These are phyloP conservation scores for Sebastes dallii DNA, from an alignment of 2,797 vertebrate species.

Conservation along the genomic window DNA sequence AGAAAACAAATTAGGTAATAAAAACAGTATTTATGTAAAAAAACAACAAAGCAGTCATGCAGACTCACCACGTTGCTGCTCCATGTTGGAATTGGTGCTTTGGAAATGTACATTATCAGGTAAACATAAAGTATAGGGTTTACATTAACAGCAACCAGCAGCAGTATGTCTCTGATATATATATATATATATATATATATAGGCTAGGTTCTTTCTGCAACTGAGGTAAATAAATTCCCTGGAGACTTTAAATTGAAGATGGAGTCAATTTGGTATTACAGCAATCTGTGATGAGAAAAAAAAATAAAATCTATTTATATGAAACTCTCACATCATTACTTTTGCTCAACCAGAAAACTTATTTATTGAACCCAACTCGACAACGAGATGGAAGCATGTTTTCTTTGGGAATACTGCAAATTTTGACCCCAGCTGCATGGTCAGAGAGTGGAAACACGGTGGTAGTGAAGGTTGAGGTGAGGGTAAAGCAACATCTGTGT, in stretches of 20 bases:
- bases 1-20: background rate
- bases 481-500: conserved; percentile 55
- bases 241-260: background rate
- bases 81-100: too few relatives aligned
- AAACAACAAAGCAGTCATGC: background rate
- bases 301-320: background rate
- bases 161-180: background rate
- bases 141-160: too few relatives aligned
- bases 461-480: conserved; percentile 25
- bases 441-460: background rate
- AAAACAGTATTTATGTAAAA: background rate
- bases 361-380: background rate
- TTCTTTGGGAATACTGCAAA: background rate
- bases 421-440: conserved; percentile 1
- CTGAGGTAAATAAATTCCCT: background rate
- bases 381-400: background rate
- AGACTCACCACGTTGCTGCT: background rate
- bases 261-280: background rate
- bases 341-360: background rate
- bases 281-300: background rate
- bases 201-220: too few relatives aligned
- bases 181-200: background rate
- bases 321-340: background rate
- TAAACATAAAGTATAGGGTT: too few relatives aligned
- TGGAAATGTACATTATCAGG: too few relatives aligned